These are phyloP conservation scores for Dasyurus viverrinus DNA, from an alignment of 2,113 vertebrate species.

Conservation along the genomic window DNA sequence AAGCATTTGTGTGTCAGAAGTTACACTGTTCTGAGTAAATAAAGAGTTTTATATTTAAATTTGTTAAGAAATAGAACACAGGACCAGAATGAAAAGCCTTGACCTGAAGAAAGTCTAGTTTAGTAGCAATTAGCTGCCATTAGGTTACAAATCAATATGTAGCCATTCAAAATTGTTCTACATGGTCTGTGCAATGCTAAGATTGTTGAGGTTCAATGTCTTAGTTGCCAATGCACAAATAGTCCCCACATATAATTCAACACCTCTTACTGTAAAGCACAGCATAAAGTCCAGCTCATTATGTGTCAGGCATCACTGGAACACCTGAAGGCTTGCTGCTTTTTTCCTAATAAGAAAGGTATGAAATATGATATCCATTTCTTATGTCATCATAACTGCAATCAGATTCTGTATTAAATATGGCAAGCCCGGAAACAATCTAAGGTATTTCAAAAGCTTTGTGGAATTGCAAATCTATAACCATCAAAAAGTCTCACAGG, in stretches of 20 bases:
- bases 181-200: constrained; percentile 66
- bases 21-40: constrained; percentile 73
- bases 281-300: constrained; percentile 85
- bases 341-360: constrained; percentile 90
- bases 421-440: constrained; percentile 79
- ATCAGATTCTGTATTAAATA: constrained; percentile 83
- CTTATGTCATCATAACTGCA: constrained; percentile 81
- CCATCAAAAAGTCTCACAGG: constrained; percentile 63
- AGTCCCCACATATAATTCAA: constrained; percentile 84
- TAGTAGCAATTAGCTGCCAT: constrained; percentile 86
- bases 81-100: constrained; percentile 78
- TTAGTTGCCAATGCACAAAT: constrained; percentile 85
- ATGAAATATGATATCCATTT: constrained; percentile 86
- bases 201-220: constrained; percentile 84
- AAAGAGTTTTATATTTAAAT: constrained; percentile 66
- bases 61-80: constrained; percentile 70
- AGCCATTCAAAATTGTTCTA: constrained; percentile 80
- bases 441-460: constrained; percentile 75
- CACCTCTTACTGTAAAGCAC: constrained; percentile 86
- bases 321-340: constrained; percentile 91
- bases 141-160: constrained; percentile 78
- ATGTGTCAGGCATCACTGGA: constrained; percentile 88
- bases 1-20: constrained; percentile 79
- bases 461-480: constrained; percentile 67
- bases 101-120: constrained; percentile 75